phyloP scores from a whole-genome alignment of 2,888 invertebrate species.

The Nephrotoma appendiculata region DNA sequence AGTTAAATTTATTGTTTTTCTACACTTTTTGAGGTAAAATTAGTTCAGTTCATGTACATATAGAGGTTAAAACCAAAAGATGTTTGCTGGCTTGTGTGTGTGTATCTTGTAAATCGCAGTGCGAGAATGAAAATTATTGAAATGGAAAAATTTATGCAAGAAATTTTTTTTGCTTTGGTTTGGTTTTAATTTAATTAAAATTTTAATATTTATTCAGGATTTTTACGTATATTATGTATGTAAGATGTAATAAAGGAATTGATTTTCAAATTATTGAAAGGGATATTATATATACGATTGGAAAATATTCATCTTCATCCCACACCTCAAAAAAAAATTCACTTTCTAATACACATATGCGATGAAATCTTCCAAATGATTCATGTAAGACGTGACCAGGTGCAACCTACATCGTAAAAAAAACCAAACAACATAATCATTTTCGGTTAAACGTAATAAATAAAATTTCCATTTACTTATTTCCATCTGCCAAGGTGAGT shows the following conservation, averaged over 20 bases:
- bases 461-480: not conserved
- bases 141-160: not conserved
- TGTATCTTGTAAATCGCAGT: not conserved
- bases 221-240: not conserved
- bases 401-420: not conserved
- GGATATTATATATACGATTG: not conserved
- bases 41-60: not conserved
- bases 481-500: not conserved
- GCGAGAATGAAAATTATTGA: not conserved
- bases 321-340: not conserved
- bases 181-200: not conserved
- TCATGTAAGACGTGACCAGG: not conserved
- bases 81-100: not conserved
- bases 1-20: not conserved
- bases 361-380: not conserved
- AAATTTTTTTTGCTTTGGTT: not conserved
- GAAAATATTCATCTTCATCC: not conserved
- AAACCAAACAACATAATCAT: not conserved
- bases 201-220: not conserved
- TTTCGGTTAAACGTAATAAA: not conserved
- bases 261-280: not conserved
- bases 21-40: not conserved
- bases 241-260: not conserved
- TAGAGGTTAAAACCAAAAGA: not conserved
- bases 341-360: not conserved